These are phyloP conservation scores for Hystrix brachyura DNA, from an alignment of 2,113 vertebrate genomes.

Conservation along the genomic window DNA sequence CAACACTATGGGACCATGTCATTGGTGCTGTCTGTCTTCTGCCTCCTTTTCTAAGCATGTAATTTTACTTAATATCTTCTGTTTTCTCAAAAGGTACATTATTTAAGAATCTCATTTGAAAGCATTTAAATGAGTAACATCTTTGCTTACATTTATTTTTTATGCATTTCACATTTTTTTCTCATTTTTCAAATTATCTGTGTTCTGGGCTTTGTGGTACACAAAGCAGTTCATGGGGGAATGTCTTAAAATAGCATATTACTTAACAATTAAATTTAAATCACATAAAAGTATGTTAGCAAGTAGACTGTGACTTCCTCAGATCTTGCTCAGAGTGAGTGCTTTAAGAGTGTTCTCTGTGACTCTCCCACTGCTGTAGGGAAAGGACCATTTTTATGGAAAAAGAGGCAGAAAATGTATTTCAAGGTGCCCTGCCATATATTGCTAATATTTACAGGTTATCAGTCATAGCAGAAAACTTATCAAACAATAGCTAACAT, in stretches of 20 bases:
- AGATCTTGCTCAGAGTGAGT: background rate
- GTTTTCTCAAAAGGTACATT: constrained; percentile 12
- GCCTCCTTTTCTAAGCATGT: background rate
- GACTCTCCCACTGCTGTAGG: background rate
- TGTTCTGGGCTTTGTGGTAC: background rate
- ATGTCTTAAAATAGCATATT: background rate
- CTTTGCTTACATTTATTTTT: constrained; percentile 12
- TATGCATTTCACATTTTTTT: background rate
- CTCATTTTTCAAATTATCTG: background rate
- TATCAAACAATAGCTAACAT: background rate
- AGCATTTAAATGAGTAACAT: background rate
- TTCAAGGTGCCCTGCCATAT: background rate
- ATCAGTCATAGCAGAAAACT: background rate
- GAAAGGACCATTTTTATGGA: too few relatives aligned
- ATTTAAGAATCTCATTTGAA: background rate
- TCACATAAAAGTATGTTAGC: background rate
- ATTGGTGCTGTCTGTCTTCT: background rate
- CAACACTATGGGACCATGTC: background rate
- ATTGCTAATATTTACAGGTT: background rate
- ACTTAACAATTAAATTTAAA: constrained; percentile 30
- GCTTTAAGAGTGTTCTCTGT: background rate
- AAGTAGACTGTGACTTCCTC: background rate
- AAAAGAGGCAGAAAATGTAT: background rate
- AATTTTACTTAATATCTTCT: background rate
- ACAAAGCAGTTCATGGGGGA: background rate